These are phyloP conservation scores for Drosophila navojoa DNA, from an alignment of 1,140 invertebrate genomes.

Conservation along the genomic window DNA sequence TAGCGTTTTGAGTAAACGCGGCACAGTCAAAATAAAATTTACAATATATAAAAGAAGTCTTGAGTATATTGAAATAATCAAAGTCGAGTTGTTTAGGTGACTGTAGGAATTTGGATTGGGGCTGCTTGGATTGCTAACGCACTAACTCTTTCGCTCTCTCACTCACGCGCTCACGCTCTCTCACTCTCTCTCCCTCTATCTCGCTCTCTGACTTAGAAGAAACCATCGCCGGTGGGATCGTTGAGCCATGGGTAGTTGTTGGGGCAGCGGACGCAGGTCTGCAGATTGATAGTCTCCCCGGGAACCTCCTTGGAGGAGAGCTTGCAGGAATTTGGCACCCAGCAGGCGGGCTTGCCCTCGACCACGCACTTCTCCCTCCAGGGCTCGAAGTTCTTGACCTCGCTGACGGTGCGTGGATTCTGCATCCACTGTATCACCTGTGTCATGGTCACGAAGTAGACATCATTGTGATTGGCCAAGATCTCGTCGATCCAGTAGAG, in stretches of 20 bases:
- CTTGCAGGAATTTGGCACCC: slow-evolving; percentile 95
- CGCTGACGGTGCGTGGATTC: slow-evolving; percentile 92
- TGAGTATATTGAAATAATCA: slow-evolving; percentile 62
- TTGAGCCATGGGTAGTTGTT: slow-evolving; percentile 93
- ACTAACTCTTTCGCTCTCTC: slow-evolving; percentile 10
- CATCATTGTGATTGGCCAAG: slow-evolving; percentile 93
- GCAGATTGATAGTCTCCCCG: slow-evolving; percentile 95
- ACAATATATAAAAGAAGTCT: slow-evolving; percentile 65
- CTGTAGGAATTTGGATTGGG: slow-evolving; percentile 40
- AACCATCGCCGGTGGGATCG: slow-evolving; percentile 95
- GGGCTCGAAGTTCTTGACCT: slow-evolving; percentile 95
- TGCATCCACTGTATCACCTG: slow-evolving; percentile 99
- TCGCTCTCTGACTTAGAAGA: slow-evolving; percentile 88
- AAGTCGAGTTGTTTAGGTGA: slow-evolving; percentile 47
- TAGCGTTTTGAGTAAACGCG: slow-evolving; percentile 42
- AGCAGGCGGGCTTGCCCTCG: slow-evolving; percentile 91
- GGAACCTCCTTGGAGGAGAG: slow-evolving; percentile 95
- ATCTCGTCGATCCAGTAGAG: slow-evolving; percentile 97
- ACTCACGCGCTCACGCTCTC: slow-evolving; percentile 12
- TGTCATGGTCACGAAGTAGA: slow-evolving; percentile 99
- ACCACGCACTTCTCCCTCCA: slow-evolving; percentile 97
- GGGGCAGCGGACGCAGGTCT: slow-evolving; percentile 96
- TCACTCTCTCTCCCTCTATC: slow-evolving; percentile 12
- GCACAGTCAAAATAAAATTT: slow-evolving; percentile 62
- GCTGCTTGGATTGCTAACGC: slow-evolving; percentile 40